A percentile compares a stretch with the other conserved stretches of the same genome.
Conservation (phyloP, 2,113 vertebrate genomes). For the Donacobius atricapilla region DNA sequence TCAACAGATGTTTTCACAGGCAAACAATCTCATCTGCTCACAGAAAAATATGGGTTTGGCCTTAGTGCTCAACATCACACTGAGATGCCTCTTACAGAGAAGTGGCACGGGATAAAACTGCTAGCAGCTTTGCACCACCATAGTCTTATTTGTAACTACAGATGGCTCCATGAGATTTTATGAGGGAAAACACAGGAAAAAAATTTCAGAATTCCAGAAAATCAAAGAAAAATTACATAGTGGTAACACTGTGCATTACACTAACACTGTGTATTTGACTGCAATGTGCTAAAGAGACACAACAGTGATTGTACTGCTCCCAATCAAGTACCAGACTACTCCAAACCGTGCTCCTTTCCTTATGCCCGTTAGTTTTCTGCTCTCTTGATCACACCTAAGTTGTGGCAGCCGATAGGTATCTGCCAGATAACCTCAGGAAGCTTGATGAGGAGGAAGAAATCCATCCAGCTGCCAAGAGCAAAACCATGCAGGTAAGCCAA, state of each 20-base stretch:
- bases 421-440: not conserved
- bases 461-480: not conserved
- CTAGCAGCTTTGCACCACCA: not conserved
- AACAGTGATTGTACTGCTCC: not conserved
- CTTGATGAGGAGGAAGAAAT: not conserved
- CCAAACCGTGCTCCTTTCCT: not conserved
- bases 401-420: not conserved
- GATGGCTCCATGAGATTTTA: not conserved
- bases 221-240: not conserved
- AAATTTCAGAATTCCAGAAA: not conserved
- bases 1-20: not conserved
- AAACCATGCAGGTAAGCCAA: not conserved
- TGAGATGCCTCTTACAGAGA: not conserved
- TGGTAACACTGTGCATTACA: not conserved
- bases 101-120: not conserved
- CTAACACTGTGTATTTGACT: not conserved
- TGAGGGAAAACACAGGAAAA: not conserved
- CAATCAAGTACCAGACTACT: not conserved
- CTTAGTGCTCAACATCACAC: not conserved
- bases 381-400: not conserved
- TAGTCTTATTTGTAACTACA: not conserved
- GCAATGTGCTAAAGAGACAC: rapidly evolving
- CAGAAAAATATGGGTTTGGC: not conserved
- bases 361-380: not conserved
- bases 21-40: not conserved